These are phyloP conservation scores for Sitta europaea DNA, from an alignment of 2,113 vertebrate species.

Conservation along the genomic window DNA sequence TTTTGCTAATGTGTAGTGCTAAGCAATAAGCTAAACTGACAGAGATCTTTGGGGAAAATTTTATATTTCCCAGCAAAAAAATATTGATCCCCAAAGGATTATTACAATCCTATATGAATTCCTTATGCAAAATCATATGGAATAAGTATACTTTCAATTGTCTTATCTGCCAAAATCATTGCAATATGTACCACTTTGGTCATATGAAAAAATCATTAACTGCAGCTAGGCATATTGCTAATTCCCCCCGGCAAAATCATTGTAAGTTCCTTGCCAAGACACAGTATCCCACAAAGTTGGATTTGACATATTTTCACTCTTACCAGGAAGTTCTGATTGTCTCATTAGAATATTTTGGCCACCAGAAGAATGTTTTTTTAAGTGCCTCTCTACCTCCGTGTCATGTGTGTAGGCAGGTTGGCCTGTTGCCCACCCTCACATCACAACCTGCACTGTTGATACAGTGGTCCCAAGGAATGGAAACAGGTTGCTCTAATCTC, in stretches of 20 bases:
- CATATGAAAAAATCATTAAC: not conserved
- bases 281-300: not conserved
- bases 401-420: not conserved
- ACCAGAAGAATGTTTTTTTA: not conserved
- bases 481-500: not conserved
- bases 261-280: not conserved
- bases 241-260: not conserved
- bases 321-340: not conserved
- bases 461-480: not conserved
- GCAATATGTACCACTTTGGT: not conserved
- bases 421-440: not conserved
- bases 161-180: not conserved
- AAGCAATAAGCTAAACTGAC: not conserved
- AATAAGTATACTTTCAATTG: not conserved
- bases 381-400: not conserved
- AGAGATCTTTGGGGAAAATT: not conserved
- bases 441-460: not conserved
- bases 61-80: not conserved
- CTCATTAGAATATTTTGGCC: not conserved
- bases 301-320: not conserved
- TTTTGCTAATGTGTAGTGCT: not conserved
- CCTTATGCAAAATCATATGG: not conserved
- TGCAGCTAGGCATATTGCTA: not conserved
- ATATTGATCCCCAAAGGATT: not conserved
- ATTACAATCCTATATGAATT: not conserved